These are phyloP conservation scores for Alfaro cultratus DNA, from an alignment of 2,797 vertebrate genomes.

Conservation along the genomic window DNA sequence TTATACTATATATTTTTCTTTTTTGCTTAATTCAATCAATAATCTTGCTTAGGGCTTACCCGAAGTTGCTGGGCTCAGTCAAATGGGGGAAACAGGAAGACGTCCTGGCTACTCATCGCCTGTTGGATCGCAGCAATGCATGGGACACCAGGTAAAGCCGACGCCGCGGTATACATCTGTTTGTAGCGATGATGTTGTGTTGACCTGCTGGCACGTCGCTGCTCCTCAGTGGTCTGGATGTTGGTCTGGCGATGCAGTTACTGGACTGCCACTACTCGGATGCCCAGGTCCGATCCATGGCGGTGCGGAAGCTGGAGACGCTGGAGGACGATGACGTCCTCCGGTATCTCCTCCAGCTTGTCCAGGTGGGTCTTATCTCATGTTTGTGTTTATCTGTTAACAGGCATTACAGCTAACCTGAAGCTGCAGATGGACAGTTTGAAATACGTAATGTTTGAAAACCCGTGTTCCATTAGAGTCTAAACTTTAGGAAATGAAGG, in stretches of 20 bases:
- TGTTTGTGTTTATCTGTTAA: neutral
- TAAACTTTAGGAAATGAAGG: no score
- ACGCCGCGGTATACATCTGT: fast-evolving
- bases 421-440: neutral
- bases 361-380: conserved; percentile 84
- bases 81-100: conserved; percentile 95
- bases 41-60: conserved; percentile 83
- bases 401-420: neutral
- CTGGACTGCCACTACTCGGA: conserved; percentile 97
- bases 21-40: neutral
- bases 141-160: conserved; percentile 88
- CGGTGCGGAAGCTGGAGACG: conserved; percentile 94
- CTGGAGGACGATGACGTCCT: conserved; percentile 94
- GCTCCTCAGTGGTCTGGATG: conserved; percentile 85
- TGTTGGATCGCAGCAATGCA: conserved; percentile 87
- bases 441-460: neutral
- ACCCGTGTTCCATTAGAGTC: neutral
- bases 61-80: conserved; percentile 95
- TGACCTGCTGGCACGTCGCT: neutral
- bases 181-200: neutral
- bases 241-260: conserved; percentile 95
- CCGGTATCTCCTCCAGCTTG: conserved; percentile 94
- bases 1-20: neutral
- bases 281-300: conserved; percentile 93
- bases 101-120: conserved; percentile 88